Base-by-base conservation (phyloP, 2,888 invertebrate genomes). In the Drosophila lutescens region DNA sequence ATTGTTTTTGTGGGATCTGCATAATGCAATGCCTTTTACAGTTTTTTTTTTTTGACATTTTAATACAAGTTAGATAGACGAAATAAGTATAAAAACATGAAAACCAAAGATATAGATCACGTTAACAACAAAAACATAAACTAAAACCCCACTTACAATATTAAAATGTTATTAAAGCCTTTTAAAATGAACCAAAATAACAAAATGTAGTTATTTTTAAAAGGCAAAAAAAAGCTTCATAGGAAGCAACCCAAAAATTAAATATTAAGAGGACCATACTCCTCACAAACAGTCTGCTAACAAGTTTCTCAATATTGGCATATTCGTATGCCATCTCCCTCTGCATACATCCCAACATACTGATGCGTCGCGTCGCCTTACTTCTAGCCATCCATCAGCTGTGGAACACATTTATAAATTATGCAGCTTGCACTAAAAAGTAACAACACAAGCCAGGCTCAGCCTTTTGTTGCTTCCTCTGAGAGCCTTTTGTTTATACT, bases 381-480 rank as follows among this genome's bases (percentile, higher is more conserved):
- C 55, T 54, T 72, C 36, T 15, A 51, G 40, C 74, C 63, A 70
- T 82, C 49, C 69, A 72, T 78, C 67, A 84, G 62, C 56, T 47
- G 26, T 80, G 75, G 47, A 57, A 46, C 61, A 65, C 73, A 47
- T 61, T 71, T 59, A 86, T 86, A 80, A 88, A 88, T 88, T 84
- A 88, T 82, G 67, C 78, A 86, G 80, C 62, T 66, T 79, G 68
- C 84, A 77, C 88, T 83, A 74, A 83, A 88, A 88, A 86, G 78
- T 83, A 74, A 74, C 74, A 55, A 26, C 51, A 55, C 43, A 32
- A 46, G 65, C 41, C 41, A 7, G 32, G 43, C 46, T 46, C 60
- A 61, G 75, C 34, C 74, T 65, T 70, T 65, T 74, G 50, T 66
- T 56, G 51, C 46, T 32, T 1, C 20, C 46, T 10, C 15, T 9